phyloP scores from a whole-genome alignment of 1,140 invertebrate genomes.

The Brachionus paranguensis region DNA sequence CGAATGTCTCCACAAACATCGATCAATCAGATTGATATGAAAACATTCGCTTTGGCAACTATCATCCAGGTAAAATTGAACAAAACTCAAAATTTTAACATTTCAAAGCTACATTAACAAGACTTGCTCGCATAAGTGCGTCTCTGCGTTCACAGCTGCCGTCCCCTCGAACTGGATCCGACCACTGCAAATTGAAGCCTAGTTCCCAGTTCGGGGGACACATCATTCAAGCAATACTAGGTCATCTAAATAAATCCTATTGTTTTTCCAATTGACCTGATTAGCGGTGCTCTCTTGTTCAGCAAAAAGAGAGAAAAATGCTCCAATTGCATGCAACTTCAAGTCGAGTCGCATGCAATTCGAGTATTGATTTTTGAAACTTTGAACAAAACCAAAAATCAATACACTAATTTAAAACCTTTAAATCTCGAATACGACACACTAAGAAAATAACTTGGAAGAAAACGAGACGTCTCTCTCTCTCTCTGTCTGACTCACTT shows the following conservation, averaged over 20 bases:
- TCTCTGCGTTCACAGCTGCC: no score
- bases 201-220: background rate
- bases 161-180: background rate
- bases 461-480: background rate
- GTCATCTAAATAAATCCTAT: background rate
- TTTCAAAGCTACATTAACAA: no score
- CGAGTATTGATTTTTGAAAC: conserved; percentile 33
- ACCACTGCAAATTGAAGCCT: background rate
- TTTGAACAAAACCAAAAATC: conserved; percentile 13
- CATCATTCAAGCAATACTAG: conserved; percentile 24
- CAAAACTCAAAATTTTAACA: background rate
- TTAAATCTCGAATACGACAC: background rate
- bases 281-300: background rate
- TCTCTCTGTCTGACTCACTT: background rate
- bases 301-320: background rate
- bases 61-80: background rate
- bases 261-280: conserved; percentile 13
- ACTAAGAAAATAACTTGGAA: background rate
- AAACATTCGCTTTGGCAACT: background rate
- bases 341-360: conserved; percentile 1
- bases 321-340: conserved; percentile 2
- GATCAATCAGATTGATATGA: background rate
- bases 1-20: background rate
- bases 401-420: background rate
- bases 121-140: background rate